phyloP scores from a whole-genome alignment of 2,113 vertebrate genomes.

The Petromus typicus region DNA sequence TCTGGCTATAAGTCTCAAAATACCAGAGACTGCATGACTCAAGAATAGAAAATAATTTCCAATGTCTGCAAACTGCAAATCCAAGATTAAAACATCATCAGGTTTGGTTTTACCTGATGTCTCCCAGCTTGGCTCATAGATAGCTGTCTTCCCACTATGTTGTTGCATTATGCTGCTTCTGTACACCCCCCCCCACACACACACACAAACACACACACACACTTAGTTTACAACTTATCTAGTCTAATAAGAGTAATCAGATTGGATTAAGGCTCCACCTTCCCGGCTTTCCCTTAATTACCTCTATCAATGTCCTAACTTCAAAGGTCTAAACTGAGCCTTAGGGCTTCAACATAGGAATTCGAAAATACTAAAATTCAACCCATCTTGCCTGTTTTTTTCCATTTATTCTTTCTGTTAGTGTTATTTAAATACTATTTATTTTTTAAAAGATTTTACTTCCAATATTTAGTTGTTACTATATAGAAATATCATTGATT shows the following conservation, averaged over 20 bases:
- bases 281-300: not conserved
- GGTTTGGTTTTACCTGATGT: not conserved
- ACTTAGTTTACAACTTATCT: not conserved
- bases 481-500: not conserved
- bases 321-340: not conserved
- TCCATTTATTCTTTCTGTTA: not conserved
- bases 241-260: not conserved
- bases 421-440: not conserved
- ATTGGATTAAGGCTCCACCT: not conserved
- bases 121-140: not conserved
- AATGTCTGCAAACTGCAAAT: not conserved
- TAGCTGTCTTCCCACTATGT: accelerated
- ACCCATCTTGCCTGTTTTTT: not conserved
- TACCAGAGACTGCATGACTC: not conserved
- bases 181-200: no score
- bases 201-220: no score
- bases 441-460: not conserved
- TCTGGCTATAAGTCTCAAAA: not conserved
- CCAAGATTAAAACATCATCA: not conserved
- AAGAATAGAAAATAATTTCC: not conserved
- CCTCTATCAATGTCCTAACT: not conserved
- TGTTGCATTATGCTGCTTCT: no score
- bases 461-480: not conserved
- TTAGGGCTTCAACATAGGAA: not conserved
- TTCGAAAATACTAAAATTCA: not conserved